Base-by-base conservation (phyloP, 2,888 invertebrate genomes). In the Napeogenes sylphis region DNA sequence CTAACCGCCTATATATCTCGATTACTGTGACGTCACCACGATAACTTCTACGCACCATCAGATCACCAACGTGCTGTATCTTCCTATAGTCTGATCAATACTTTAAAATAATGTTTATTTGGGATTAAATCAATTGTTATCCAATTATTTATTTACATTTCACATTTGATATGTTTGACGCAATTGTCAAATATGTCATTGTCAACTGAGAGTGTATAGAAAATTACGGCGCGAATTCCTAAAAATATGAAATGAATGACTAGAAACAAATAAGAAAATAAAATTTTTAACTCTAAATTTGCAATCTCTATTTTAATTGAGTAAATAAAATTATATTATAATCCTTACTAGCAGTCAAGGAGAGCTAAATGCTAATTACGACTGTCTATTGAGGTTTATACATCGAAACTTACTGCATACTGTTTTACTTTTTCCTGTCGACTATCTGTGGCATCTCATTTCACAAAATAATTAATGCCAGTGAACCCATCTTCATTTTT, bases 1-100 rank as follows among this genome's bases (percentile, higher is more conserved):
- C 66, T 79, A 61, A 73, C 71, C 69, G 82, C 58, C 66, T 89
- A 89, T 89, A 85, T 89, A 89, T 85, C 81, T 75, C 75, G 65
- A 68, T 69, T 71, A 67, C 62, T 67, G 72, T 82, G 83, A 88
- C 89, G 90, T 89, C 90, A 88, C 61, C 62, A 66, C 68, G 75
- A 74, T 75, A 75, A 74, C 70, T 66, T 66, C 68, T 70, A 62
- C 70, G 67, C 65, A 80, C 72, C 79, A 76, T 75, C 71, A 66
- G 69, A 64, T 61, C 70, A 70, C 69, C 67, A 67, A 70, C 79
- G 78, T 80, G 79, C 70, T 72, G 58, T 79, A 82, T 80, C 79
- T 65, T 56, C 21, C 47, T 55, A 13, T 45, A 21, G 21, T 21
- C 59, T 14, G 38, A 33, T 55, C 42, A n/a, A 47, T 47, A 47